Base-by-base conservation (phyloP, 2,888 invertebrate species). In the Hipparchia semele region DNA sequence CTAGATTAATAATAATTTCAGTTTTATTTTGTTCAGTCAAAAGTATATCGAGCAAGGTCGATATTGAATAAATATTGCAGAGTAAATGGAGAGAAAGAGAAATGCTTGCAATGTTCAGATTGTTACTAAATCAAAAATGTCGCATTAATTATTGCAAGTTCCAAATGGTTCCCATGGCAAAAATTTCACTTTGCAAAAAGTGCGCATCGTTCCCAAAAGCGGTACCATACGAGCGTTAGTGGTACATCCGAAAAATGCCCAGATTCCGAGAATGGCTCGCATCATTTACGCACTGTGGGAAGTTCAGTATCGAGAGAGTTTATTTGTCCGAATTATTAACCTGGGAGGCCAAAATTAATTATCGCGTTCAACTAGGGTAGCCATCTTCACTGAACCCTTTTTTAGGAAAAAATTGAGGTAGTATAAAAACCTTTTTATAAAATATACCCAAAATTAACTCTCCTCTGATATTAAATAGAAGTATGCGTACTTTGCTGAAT, bases 291-390 rank as follows among this genome's bases (percentile, higher is more conserved):
- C 79, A 79, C 76, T 88, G 87, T 89, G 88, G 87, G 89, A 89
- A 89, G 81, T 79, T 79, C 77, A 79, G 80, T 80, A 79, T 82
- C 80, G 75, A 76, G 71, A 72, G 74, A 74, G 78, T 79, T 86
- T 84, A 84, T 86, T 87, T 86, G 83, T 78, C 77, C 84, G 81
- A 86, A 86, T 87, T 87, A 85, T 86, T 79, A 80, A 83, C 86
- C 81, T 84, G 86, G 86, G 86, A 83, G 89, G 86, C 83, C 86
- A 83, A 83, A 84, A 89, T 90, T 89, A 89, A 88, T 90, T 88
- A 86, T 82, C 45, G 56, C n/a, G 49, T 54, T 61, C 45, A 45
- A 61, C 9, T 46, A 70, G 56, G 62, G 62, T 70, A 56, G 53
- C 70, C 70, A 68, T 6, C 10, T n/a, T 12, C 7, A 54, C 7